A percentile compares a stretch with the other conserved stretches of the same genome.
Evolutionary conservation across 2,797 vertebrate genomes (phyloP).

Genomic region (Melanogrammus aeglefinus): DNA sequence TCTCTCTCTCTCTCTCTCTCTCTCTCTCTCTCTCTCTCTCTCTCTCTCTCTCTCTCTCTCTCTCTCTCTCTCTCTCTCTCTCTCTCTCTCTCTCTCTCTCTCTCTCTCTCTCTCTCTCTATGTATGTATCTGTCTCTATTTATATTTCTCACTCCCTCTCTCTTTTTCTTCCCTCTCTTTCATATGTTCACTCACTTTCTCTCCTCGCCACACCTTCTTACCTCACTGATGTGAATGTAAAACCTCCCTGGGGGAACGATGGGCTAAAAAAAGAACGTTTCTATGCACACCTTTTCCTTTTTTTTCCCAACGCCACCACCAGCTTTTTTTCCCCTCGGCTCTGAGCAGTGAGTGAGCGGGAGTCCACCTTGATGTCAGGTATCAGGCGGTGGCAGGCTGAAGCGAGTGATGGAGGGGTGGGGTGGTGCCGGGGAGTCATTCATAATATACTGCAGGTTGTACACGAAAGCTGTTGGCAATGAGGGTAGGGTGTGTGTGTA

Average conservation of each 20-base stretch:
- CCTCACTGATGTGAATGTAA: too few relatives aligned
- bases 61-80: too few relatives aligned
- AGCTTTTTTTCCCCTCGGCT: background rate
- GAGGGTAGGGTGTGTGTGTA: background rate
- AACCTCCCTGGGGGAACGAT: too few relatives aligned
- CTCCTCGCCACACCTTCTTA: too few relatives aligned
- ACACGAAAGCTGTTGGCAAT: background rate
- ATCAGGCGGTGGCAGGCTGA: constrained; percentile 39
- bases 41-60: background rate
- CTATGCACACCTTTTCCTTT: background rate
- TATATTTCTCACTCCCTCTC: background rate
- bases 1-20: too few relatives aligned
- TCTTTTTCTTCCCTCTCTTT: background rate
- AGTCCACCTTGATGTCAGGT: constrained; percentile 71
- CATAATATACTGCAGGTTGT: background rate
- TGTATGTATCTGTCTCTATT: background rate
- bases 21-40: too few relatives aligned
- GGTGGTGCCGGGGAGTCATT: background rate
- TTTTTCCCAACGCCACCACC: background rate
- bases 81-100: too few relatives aligned
- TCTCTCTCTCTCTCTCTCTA: background rate
- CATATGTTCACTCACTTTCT: background rate
- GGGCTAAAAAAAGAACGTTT: constrained; percentile 47
- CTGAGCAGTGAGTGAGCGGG: constrained; percentile 45
- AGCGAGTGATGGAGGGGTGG: constrained; percentile 15